Evolutionary conservation across 2,113 vertebrate genomes (phyloP).

Genomic region (Nanger granti): DNA sequence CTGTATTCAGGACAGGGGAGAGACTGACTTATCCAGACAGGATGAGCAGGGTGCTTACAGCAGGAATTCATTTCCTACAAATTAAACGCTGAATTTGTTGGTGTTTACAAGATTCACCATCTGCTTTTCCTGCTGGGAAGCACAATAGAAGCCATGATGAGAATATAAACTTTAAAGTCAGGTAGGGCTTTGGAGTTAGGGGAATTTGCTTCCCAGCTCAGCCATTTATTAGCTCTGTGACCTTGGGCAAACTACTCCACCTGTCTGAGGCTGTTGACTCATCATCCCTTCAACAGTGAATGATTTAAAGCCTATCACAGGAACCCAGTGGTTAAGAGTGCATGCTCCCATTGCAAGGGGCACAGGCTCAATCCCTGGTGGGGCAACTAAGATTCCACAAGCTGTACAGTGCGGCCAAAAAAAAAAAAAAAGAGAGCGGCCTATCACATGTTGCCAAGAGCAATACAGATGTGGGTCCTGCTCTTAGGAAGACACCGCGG

Average conservation of each 20-base stretch:
- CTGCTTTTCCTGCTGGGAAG: constrained; percentile 17
- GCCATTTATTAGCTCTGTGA: not conserved
- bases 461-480: not conserved
- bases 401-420: not conserved
- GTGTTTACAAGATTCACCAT: constrained; percentile 22
- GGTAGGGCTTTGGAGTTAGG: not conserved
- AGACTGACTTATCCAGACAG: not conserved
- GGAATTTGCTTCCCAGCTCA: not conserved
- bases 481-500: not conserved
- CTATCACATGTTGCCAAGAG: not conserved
- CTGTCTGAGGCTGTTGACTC: not conserved
- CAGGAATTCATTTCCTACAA: constrained; percentile 53
- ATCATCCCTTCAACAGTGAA: not conserved
- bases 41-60: constrained; percentile 30
- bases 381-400: not conserved
- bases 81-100: not conserved
- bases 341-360: not conserved
- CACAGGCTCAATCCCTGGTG: not conserved
- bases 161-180: not conserved
- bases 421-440: not conserved
- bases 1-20: not conserved
- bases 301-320: not conserved
- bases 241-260: not conserved
- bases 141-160: not conserved
- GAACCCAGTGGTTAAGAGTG: not conserved